phyloP scores from a whole-genome alignment of 2,797 vertebrate species.

The Sebastes taczanowskii region DNA sequence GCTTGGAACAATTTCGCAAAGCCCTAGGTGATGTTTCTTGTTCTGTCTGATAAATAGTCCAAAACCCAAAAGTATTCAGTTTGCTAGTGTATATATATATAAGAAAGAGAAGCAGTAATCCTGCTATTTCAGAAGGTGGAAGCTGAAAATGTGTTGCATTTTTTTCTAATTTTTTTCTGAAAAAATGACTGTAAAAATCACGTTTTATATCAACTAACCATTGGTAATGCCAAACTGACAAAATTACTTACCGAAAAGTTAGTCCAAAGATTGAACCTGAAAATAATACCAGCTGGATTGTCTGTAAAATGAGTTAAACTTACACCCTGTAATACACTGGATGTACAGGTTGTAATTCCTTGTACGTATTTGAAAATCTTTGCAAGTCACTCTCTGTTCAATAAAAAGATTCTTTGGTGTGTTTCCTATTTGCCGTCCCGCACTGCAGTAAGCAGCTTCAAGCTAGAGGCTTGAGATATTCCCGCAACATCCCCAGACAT shows the following conservation, averaged over 20 bases:
- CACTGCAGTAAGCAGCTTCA: conserved; percentile 11
- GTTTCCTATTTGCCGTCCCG: background rate
- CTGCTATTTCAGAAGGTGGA: background rate
- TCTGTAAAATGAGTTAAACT: background rate
- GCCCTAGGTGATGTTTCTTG: background rate
- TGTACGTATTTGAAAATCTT: background rate
- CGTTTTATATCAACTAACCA: background rate
- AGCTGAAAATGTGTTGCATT: background rate
- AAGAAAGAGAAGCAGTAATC: background rate
- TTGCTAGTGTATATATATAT: background rate
- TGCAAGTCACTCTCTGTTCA: background rate
- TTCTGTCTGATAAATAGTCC: background rate
- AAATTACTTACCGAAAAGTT: background rate
- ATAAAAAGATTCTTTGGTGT: background rate
- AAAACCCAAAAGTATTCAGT: background rate
- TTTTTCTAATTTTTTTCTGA: background rate
- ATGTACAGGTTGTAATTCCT: background rate
- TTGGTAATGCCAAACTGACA: background rate
- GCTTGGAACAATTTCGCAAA: background rate
- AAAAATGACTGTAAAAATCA: background rate
- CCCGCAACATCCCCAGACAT: conserved; percentile 1
- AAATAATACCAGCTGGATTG: background rate
- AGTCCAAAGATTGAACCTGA: background rate
- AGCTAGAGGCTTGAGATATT: background rate
- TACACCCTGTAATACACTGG: background rate